phyloP scores from a whole-genome alignment of 2,888 invertebrate genomes.

The Oasisia sp. region DNA sequence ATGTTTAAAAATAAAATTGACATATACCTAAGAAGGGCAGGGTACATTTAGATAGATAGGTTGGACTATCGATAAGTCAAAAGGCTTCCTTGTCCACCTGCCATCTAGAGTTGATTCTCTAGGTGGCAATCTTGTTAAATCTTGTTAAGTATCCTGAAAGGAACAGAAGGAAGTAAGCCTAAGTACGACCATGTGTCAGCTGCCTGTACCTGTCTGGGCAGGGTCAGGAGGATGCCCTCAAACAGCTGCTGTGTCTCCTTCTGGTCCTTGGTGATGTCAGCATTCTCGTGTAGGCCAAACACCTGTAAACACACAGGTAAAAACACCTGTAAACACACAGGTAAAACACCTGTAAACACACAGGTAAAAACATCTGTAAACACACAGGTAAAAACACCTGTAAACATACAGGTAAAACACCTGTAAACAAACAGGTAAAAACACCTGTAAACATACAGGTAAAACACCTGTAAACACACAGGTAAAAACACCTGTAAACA shows the following conservation, averaged over 20 bases:
- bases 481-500: slow-evolving; percentile 61
- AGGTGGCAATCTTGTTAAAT: too few species aligned
- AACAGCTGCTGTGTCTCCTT: slow-evolving; percentile 71
- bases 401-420: slow-evolving; percentile 58
- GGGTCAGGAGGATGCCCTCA: slow-evolving; percentile 62
- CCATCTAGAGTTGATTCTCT: too few species aligned
- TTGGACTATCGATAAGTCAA: too few species aligned
- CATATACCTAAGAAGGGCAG: too few species aligned
- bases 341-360: slow-evolving; percentile 60
- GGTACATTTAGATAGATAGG: too few species aligned
- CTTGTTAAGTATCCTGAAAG: too few species aligned
- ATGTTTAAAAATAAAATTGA: too few species aligned
- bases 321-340: slow-evolving; percentile 59
- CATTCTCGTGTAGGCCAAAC: slow-evolving; percentile 66
- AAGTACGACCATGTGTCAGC: slow-evolving; percentile 42
- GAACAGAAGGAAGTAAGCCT: slow-evolving; percentile 57
- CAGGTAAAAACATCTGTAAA: too few species aligned
- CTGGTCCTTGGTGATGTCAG: slow-evolving; percentile 64
- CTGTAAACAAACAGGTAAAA: slow-evolving; percentile 51
- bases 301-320: slow-evolving; percentile 47
- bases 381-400: too few species aligned
- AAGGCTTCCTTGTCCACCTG: too few species aligned
- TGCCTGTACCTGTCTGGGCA: slow-evolving; percentile 55
- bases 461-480: slow-evolving; percentile 59
- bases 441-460: slow-evolving; percentile 58